phyloP scores from a whole-genome alignment of 2,113 vertebrate genomes.

The Poicephalus meyeri region DNA sequence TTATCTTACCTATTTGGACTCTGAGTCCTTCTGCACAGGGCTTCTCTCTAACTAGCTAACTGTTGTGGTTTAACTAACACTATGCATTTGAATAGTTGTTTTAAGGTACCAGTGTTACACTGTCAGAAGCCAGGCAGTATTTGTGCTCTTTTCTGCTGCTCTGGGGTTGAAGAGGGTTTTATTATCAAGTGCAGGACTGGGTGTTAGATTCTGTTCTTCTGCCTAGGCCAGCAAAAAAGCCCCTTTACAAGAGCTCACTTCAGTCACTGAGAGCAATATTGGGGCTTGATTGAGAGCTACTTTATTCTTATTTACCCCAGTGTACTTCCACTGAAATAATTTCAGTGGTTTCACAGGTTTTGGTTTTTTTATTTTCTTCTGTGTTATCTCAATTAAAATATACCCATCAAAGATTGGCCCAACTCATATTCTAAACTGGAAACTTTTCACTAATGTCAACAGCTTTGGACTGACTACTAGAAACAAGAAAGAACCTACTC shows the following conservation, averaged over 20 bases:
- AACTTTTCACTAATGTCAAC: background rate
- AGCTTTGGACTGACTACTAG: background rate
- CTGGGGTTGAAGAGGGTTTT: background rate
- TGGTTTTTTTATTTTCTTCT: background rate
- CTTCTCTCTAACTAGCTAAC: background rate
- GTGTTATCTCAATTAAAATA: background rate
- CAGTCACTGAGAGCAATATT: background rate
- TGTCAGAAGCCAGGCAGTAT: background rate
- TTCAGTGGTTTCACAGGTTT: background rate
- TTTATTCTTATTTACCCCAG: background rate
- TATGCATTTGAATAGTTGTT: background rate
- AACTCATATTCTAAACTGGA: background rate
- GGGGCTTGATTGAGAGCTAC: background rate
- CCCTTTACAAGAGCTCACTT: background rate
- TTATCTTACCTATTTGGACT: background rate
- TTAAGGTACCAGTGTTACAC: background rate
- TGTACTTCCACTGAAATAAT: background rate
- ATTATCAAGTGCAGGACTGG: background rate
- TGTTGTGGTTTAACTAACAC: background rate
- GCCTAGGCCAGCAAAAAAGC: background rate
- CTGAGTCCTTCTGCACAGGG: background rate
- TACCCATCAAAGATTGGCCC: accelerated
- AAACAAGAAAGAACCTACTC: background rate
- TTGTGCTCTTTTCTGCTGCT: background rate
- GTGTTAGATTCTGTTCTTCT: background rate